Evolutionary conservation across 2,797 vertebrate genomes (phyloP).

Genomic region (Echeneis naucrates): DNA sequence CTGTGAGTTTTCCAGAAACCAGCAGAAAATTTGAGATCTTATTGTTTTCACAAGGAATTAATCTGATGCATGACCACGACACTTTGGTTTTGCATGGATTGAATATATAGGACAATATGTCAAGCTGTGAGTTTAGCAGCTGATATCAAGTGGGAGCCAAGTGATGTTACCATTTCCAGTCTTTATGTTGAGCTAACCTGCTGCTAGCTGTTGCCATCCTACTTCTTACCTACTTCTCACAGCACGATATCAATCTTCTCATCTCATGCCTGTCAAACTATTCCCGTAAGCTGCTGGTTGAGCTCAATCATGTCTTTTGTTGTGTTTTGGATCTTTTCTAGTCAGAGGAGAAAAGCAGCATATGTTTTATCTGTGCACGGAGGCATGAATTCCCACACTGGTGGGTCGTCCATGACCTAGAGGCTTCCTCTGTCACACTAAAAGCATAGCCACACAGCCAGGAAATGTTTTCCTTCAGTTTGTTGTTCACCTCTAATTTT

Average conservation of each 20-base stretch:
- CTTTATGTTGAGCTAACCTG: background rate
- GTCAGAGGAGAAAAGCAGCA: constrained; percentile 17
- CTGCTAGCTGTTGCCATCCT: no score
- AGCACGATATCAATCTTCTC: background rate
- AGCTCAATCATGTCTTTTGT: background rate
- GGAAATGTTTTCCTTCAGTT: constrained; percentile 52
- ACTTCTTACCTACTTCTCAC: no score
- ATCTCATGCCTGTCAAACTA: background rate
- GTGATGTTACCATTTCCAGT: background rate
- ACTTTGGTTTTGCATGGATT: background rate
- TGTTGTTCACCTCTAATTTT: constrained; percentile 52
- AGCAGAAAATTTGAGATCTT: background rate
- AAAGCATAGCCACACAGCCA: constrained; percentile 40
- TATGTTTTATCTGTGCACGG: constrained; percentile 27
- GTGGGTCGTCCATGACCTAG: constrained; percentile 25
- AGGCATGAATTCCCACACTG: constrained; percentile 47
- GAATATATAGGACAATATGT: background rate
- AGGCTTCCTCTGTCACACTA: constrained; percentile 52
- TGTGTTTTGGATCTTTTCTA: constrained; percentile 12
- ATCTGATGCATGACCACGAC: background rate
- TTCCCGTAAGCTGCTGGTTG: constrained; percentile 6
- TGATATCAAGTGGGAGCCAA: background rate
- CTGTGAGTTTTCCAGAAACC: no score
- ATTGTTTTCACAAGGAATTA: background rate
- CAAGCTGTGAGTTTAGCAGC: background rate